phyloP scores from a whole-genome alignment of 1,140 invertebrate genomes.

The Tetragnatha versicolor region DNA sequence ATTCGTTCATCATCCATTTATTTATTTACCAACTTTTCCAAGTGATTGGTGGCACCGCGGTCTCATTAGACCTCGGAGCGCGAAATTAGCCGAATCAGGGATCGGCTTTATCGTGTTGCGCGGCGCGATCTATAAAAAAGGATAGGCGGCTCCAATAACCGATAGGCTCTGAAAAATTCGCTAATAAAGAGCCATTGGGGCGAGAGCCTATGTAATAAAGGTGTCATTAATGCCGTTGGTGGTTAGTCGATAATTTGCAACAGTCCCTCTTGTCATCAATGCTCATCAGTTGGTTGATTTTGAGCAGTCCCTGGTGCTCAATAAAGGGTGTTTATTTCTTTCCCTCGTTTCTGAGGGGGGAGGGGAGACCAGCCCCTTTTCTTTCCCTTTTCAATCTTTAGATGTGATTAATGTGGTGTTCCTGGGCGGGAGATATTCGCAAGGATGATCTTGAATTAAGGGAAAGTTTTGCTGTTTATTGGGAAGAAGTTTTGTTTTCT shows the following conservation, averaged over 20 bases:
- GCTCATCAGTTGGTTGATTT: slow-evolving; percentile 50
- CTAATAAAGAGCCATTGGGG: slow-evolving; percentile 38
- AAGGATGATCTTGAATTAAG: no score
- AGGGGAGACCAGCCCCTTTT: background rate
- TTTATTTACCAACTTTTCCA: slow-evolving; percentile 8
- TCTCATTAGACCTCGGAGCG: slow-evolving; percentile 25
- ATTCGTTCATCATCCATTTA: background rate
- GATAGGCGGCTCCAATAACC: slow-evolving; percentile 32
- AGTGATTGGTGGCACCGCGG: slow-evolving; percentile 36
- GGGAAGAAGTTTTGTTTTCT: no score
- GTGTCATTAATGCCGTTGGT: slow-evolving; percentile 48
- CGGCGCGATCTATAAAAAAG: slow-evolving; percentile 31
- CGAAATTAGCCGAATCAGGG: slow-evolving; percentile 48
- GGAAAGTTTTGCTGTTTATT: no score
- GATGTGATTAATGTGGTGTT: slow-evolving; percentile 41
- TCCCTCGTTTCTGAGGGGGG: background rate
- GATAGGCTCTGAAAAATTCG: slow-evolving; percentile 44
- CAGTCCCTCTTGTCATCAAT: slow-evolving; percentile 40
- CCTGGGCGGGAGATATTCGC: background rate
- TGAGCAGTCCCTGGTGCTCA: background rate
- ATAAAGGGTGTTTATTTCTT: slow-evolving; percentile 14
- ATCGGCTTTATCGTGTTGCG: slow-evolving; percentile 19
- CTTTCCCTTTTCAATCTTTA: background rate
- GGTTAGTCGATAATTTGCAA: slow-evolving; percentile 49
- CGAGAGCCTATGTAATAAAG: slow-evolving; percentile 41